Conservation (phyloP, 2,797 vertebrate species). For the Hemibagrus guttatus region DNA sequence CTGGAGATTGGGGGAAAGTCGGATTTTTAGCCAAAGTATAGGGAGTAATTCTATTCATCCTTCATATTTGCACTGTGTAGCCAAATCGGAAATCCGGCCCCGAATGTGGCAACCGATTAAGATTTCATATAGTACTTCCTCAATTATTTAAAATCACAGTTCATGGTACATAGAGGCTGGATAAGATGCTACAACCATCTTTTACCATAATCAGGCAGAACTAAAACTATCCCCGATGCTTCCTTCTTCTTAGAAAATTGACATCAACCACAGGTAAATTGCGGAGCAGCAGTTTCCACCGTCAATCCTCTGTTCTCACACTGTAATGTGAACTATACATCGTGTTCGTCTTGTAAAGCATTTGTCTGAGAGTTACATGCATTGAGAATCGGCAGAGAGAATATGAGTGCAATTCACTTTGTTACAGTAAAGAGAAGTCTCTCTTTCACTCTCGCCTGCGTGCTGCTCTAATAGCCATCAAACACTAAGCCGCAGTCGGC, state of each 20-base stretch:
- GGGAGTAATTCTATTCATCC: background rate
- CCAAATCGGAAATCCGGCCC: background rate
- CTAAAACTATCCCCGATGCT: background rate
- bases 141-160: background rate
- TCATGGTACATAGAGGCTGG: background rate
- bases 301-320: background rate
- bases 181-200: background rate
- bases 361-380: conserved; percentile 2
- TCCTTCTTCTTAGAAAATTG: background rate
- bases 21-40: background rate
- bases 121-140: background rate
- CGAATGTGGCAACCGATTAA: no score
- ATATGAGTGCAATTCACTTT: background rate
- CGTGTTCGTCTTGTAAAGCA: background rate
- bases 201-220: background rate
- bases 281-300: no score
- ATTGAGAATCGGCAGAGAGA: background rate
- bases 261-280: background rate
- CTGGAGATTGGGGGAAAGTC: background rate
- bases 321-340: background rate
- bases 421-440: conserved; percentile 24
- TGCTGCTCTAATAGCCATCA: conserved; percentile 39
- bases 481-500: conserved; percentile 19
- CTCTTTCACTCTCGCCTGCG: conserved; percentile 23
- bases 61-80: background rate